Base-by-base conservation (phyloP, 2,888 invertebrate species). In the Papilio elwesi region DNA sequence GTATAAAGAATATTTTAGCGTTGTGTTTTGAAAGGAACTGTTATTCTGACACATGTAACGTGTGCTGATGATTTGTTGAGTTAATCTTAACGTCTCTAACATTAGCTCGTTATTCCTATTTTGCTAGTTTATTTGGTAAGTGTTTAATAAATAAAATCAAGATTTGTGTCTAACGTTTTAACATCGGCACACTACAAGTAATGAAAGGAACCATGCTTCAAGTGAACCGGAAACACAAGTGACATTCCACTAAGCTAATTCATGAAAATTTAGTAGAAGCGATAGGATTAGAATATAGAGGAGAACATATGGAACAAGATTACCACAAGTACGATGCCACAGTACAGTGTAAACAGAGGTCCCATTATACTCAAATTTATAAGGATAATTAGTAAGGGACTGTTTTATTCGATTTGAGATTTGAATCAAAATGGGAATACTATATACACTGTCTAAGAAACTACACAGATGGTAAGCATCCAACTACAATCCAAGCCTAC, bases 171-270 rank as follows among this genome's bases (percentile, higher is more conserved):
- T 71, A 74, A 79, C 79, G 81, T 76, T 78, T 80, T 83, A 77
- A 90, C 88, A 89, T 89, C 88, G 90, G 85, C 78, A 81, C 82
- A 83, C 88, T 90, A 90, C 83, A 74, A 82, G 81, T 80, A 73
- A 77, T 80, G 79, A 77, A 80, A 80, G 81, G 80, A 80, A 76
- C 78, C 92, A 91, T 92, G 92, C 91, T 83, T 82, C 78, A 76
- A 82, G 82, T 82, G 81, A 81, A 26, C 26, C 77, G 79, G 74
- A 78, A 68, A 64, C 49, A 71, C 57, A 71, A 69, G 74, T 62
- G 72, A 75, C 76, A 77, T 76, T 78, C 73, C 79, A 80, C 75
- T 77, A 90, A 88, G 88, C 90, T 74, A 84, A 82, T 83, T 81
- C 81, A 74, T 76, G 77, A 79, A 83, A 78, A 81, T 83, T 84